Evolutionary conservation across 1,140 invertebrate genomes (phyloP).

Genomic region (Drosophila navojoa): DNA sequence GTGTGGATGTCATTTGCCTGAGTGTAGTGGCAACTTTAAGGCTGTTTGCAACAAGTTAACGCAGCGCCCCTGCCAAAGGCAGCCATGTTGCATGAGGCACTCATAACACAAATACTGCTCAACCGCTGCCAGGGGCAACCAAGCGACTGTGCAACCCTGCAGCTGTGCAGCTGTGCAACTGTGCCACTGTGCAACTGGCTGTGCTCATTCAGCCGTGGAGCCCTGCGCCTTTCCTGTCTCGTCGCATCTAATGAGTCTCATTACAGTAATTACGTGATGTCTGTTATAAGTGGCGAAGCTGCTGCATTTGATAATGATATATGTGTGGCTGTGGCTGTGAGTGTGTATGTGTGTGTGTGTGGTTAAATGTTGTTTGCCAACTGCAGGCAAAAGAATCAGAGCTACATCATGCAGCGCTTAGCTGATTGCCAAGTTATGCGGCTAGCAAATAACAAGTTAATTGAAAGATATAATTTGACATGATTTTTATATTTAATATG

Average conservation of each 20-base stretch:
- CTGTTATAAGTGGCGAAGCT: slow-evolving; percentile 49
- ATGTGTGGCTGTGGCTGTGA: not conserved
- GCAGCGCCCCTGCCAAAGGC: slow-evolving; percentile 1
- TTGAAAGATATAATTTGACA: too few species aligned
- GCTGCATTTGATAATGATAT: slow-evolving; percentile 37
- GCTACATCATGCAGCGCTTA: not conserved
- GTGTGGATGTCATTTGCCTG: slow-evolving; percentile 15
- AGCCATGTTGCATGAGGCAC: slow-evolving; percentile 14
- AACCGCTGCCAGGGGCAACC: not conserved
- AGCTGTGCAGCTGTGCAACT: not conserved
- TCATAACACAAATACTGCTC: not conserved
- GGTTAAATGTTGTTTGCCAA: not conserved
- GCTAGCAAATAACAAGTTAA: too few species aligned
- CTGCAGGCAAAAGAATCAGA: not conserved
- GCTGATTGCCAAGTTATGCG: too few species aligned
- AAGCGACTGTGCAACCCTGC: not conserved
- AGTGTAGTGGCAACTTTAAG: slow-evolving; percentile 13
- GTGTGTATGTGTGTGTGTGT: not conserved
- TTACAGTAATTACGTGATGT: slow-evolving; percentile 69
- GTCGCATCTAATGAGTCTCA: slow-evolving; percentile 68
- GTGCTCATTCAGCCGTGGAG: slow-evolving; percentile 14
- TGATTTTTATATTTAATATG: too few species aligned
- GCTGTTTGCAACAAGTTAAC: slow-evolving; percentile 12
- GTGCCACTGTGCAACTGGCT: not conserved
- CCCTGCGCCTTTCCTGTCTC: slow-evolving; percentile 1